Conservation (phyloP, 1,140 invertebrate genomes). For the Drosophila ironensis region DNA sequence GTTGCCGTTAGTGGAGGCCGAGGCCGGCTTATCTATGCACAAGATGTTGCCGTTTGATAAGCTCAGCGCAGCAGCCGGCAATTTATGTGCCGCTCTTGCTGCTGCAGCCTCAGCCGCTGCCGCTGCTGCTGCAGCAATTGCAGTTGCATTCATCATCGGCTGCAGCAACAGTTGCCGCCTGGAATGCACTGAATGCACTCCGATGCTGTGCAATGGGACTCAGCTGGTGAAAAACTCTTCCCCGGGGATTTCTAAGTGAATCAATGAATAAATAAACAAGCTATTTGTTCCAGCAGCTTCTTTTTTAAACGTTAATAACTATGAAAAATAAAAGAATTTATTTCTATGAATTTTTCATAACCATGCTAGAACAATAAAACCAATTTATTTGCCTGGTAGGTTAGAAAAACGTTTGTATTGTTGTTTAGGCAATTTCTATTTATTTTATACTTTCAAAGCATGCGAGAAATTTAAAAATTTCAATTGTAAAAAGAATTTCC, state of each 20-base stretch:
- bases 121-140: constrained; percentile 30
- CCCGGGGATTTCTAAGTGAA: neutral
- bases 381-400: too few relatives aligned
- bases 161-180: constrained; percentile 62
- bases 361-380: too few relatives aligned
- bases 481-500: too few relatives aligned
- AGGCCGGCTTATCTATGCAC: constrained; percentile 70
- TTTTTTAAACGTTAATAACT: too few relatives aligned
- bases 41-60: constrained; percentile 79
- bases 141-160: constrained; percentile 55
- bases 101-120: constrained; percentile 5
- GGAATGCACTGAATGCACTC: constrained; percentile 65
- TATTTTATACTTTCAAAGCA: too few relatives aligned
- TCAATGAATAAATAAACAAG: neutral
- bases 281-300: too few relatives aligned
- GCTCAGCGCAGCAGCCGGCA: constrained; percentile 66
- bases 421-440: too few relatives aligned
- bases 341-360: too few relatives aligned
- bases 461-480: too few relatives aligned
- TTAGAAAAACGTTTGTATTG: too few relatives aligned
- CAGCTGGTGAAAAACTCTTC: too few relatives aligned
- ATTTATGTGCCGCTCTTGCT: constrained; percentile 61
- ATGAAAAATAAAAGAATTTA: too few relatives aligned
- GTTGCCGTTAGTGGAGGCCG: constrained; percentile 36
- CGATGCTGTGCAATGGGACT: neutral